phyloP scores from a whole-genome alignment of 2,797 vertebrate species.

The Euthynnus affinis region DNA sequence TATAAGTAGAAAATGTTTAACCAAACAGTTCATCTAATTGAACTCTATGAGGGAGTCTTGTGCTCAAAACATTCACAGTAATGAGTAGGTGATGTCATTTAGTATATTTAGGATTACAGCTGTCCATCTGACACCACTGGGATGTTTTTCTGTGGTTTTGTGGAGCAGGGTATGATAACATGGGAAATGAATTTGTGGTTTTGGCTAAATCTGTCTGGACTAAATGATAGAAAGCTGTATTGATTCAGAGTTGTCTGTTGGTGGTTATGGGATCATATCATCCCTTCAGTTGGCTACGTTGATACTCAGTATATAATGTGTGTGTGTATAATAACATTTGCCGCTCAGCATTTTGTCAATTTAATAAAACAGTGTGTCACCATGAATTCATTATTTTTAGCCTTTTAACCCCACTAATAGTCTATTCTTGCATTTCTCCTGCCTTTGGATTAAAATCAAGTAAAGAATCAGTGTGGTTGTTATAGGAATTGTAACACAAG shows the following conservation, averaged over 20 bases:
- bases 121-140: not conserved
- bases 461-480: conserved; percentile 1
- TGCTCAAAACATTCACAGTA: not conserved
- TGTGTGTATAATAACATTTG: not conserved
- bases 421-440: not conserved
- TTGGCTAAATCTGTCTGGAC: not conserved
- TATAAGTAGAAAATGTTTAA: conserved; percentile 61
- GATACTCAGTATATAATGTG: not conserved
- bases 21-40: conserved; percentile 22
- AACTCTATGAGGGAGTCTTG: not conserved
- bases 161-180: not conserved
- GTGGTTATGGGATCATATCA: too few relatives aligned
- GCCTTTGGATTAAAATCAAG: not conserved
- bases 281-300: not conserved
- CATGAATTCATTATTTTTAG: not conserved
- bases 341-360: not conserved
- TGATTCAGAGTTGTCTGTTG: not conserved
- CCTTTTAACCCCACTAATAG: not conserved
- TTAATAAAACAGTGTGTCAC: not conserved
- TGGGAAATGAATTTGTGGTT: not conserved
- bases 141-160: not conserved
- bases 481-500: conserved; percentile 9
- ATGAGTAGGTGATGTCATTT: conserved; percentile 19
- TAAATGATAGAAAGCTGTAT: not conserved
- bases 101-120: not conserved